Base-by-base conservation (phyloP, 2,113 vertebrate genomes). In the Camelus dromedarius region DNA sequence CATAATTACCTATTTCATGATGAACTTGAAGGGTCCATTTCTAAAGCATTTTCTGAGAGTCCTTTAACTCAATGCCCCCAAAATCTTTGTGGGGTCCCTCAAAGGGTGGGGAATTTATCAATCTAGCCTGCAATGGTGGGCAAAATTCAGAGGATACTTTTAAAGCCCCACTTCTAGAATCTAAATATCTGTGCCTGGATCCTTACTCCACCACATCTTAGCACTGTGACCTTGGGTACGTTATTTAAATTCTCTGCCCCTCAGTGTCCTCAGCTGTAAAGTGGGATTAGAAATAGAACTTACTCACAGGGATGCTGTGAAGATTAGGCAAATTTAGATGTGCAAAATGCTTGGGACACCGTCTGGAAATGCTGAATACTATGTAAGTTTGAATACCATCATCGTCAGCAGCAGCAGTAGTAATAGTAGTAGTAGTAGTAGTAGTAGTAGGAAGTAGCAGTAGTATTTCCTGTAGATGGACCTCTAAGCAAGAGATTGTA, bases 1-100 rank as follows among this genome's bases (percentile, higher is more conserved):
- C 15, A 87, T 11, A 32, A 81, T 35, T 89, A 66, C 50, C 88
- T 91, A 42, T 50, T 93, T 89, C 5, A 64, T 32, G 20, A 95
- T 75, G 19, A 72, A 80, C 81, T 28, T 42, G 19, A 93, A 89
- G 32, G 46, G 18, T 83, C 6, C 8, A 72, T 84, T 93, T 80
- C 35, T 6, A 70, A 96, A 91, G 67, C 24, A 66, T 46, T 93
- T 48, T 64, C 19, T 76, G 18, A 76, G 77, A 89, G 7, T 15
- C 13, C 60, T 88, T 54, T 83, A 64, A 75, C 1, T 19, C 60
- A 46, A 14, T 2, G 10, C 56, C 46, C 3, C 50, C 35, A 58
- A 87, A 46, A 75, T 46, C 35, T 80, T 52, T n/a, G n/a, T 35
- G 18, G 48, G 6, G 6, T 12, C 14, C 16, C 35, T 42, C 38